Percentiles rank a stretch among this genome's conserved stretches.
These are phyloP conservation scores for Trachymyrmex septentrionalis DNA, from an alignment of 1,140 invertebrate genomes.

Conservation along the genomic window DNA sequence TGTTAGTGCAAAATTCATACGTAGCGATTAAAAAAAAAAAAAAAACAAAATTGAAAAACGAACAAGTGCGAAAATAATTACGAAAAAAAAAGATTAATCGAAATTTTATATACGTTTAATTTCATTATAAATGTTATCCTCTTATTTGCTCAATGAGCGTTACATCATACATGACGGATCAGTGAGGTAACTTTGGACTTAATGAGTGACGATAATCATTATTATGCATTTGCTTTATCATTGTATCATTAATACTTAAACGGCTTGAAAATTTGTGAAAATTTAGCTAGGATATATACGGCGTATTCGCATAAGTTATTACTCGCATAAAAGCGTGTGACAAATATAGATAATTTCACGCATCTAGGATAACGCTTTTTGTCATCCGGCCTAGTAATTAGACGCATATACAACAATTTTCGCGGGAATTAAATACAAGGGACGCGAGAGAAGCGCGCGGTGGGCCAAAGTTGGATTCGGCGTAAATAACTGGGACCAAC, in stretches of 20 bases:
- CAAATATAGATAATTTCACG: slow-evolving; percentile 12
- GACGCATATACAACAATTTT: slow-evolving; percentile 50
- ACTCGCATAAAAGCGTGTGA: not conserved
- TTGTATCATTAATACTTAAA: slow-evolving; percentile 48
- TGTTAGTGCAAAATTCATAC: not conserved
- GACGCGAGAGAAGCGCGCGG: not conserved
- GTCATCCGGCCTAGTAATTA: slow-evolving; percentile 30
- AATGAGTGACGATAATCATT: slow-evolving; percentile 4
- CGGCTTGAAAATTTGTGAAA: slow-evolving; percentile 27
- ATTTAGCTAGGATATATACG: not conserved
- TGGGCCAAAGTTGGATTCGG: slow-evolving; percentile 17
- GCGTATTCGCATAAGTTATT: too few relatives aligned
- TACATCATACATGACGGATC: not conserved
- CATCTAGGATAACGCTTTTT: slow-evolving; percentile 7
- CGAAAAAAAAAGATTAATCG: not conserved
- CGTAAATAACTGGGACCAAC: slow-evolving; percentile 46
- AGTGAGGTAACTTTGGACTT: not conserved
- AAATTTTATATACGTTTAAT: not conserved
- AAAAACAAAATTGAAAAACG: too few relatives aligned
- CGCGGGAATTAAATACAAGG: slow-evolving; percentile 39
- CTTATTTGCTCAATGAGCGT: not conserved
- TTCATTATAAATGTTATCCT: slow-evolving; percentile 19
- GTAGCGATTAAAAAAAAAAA: not conserved
- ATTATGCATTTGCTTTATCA: not conserved
- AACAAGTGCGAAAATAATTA: slow-evolving; percentile 7